Evolutionary conservation across 2,888 invertebrate genomes (phyloP).

Genomic region (Chrysina gloriosa): DNA sequence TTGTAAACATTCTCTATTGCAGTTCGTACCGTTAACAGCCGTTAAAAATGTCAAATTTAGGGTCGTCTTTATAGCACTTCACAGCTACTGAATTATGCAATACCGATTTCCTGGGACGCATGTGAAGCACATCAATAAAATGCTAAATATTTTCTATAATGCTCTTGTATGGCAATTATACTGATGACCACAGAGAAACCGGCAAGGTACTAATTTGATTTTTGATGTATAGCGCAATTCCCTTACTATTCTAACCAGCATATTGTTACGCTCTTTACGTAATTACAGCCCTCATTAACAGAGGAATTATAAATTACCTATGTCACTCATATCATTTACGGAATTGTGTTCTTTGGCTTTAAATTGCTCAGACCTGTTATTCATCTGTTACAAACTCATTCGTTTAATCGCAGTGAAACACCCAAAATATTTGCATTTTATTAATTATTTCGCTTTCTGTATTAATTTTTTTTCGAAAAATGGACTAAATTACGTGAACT

Average conservation of each 20-base stretch:
- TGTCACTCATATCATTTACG: conserved; percentile 19
- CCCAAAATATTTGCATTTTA: conserved; percentile 17
- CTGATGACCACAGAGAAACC: too few species aligned
- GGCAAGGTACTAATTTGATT: conserved; percentile 4
- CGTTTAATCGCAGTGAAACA: not conserved
- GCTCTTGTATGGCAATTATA: not conserved
- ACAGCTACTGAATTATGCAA: conserved; percentile 24
- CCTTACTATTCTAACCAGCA: not conserved
- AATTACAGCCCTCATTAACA: conserved; percentile 21
- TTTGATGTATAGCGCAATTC: conserved; percentile 10
- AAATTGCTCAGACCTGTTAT: conserved; percentile 7
- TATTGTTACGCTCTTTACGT: too few species aligned
- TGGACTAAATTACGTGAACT: conserved; percentile 2
- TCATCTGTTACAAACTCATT: not conserved
- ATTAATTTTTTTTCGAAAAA: not conserved
- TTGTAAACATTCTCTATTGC: too few species aligned
- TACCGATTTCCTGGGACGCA: not conserved
- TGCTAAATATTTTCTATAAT: not conserved
- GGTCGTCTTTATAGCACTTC: not conserved
- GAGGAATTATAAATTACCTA: conserved; percentile 11
- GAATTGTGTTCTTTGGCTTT: conserved; percentile 2
- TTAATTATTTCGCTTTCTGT: conserved; percentile 9
- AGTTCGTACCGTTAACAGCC: too few species aligned
- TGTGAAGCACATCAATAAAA: conserved; percentile 7
- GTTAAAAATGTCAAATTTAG: not conserved